These are phyloP conservation scores for Entomyzon cyanotis DNA, from an alignment of 2,113 vertebrate species.

Conservation along the genomic window DNA sequence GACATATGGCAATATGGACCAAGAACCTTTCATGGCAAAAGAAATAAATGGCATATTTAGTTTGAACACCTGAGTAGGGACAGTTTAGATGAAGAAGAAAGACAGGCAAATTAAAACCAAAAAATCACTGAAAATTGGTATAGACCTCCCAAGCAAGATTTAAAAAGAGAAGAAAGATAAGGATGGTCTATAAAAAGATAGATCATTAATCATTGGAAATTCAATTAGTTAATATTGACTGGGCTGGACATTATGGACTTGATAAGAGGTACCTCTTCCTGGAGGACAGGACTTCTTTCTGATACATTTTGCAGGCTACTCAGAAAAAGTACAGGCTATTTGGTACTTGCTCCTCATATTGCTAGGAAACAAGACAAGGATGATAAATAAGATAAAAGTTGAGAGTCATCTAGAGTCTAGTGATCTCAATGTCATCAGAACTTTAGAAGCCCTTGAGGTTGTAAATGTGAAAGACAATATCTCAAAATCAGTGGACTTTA, in stretches of 20 bases:
- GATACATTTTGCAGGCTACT: constrained; percentile 12
- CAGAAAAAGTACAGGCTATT: constrained; percentile 7
- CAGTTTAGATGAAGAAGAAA: constrained; percentile 71
- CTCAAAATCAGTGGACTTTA: constrained; percentile 18
- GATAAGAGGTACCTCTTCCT: constrained; percentile 63
- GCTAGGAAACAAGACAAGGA: constrained; percentile 56
- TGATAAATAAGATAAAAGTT: constrained; percentile 59
- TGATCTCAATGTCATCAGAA: constrained; percentile 37
- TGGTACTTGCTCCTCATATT: constrained; percentile 45
- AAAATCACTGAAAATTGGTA: constrained; percentile 61
- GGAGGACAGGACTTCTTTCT: constrained; percentile 27
- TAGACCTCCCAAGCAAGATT: constrained; percentile 43
- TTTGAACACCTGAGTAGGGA: constrained; percentile 45
- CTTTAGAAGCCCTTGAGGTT: constrained; percentile 54
- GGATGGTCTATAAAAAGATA: constrained; percentile 47
- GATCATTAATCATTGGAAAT: constrained; percentile 73
- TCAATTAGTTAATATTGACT: constrained; percentile 74
- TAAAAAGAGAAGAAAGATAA: constrained; percentile 65
- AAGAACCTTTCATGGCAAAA: constrained; percentile 58
- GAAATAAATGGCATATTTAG: constrained; percentile 72
- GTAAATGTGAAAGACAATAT: constrained; percentile 21
- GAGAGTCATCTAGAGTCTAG: constrained; percentile 12
- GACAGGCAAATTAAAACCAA: constrained; percentile 71
- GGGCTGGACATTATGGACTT: constrained; percentile 67
- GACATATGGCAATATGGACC: constrained; percentile 32